Base-by-base conservation (phyloP, 2,797 vertebrate genomes). In the Anguilla obscura region DNA sequence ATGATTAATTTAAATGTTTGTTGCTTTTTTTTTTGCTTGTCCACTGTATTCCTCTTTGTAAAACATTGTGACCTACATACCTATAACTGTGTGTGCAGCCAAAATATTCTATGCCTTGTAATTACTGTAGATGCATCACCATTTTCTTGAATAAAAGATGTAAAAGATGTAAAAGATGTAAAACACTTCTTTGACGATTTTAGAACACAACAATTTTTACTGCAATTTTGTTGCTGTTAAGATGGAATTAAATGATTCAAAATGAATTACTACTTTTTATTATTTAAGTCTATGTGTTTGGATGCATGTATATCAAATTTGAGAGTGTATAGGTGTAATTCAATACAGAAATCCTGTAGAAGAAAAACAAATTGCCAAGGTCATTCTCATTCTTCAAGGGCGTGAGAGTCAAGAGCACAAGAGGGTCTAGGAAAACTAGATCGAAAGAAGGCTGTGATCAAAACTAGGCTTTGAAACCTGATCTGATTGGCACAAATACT, bases 11-110 rank as follows among this genome's bases (percentile, higher is more conserved):
- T 21, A 80, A 80, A 45, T 45, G 36, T 40, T 48, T 30, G 33
- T 33, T 74, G 69, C 30, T 30, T 30, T 33, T 74, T 30, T 33
- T 45, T 45, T 33, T 45, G 12, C 33, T 80, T 21, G 33, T 80
- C 33, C 33, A 45, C 76, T 7, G 18, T 45, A 45, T 24, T 21
- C 76, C 33, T 74, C 27, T 36, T 76, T 76, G 71, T 8, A 76
- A 76, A 76, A 36, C 71, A 76, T 76, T 76, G 71, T 76, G 33
- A 76, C 71, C 33, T 76, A 69, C 63, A n/a, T 69, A n/a, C 63
- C 24, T 27, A 69, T 27, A 58, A 58, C 56, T 58, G 24, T 76
- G 33, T 76, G 71, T 76, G 71, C 33, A 14, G 33, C 71, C 1
- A 76, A 14, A 76, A 18, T 12, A 69, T 69, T 27, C 24, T 69